Base-by-base conservation (phyloP, 2,797 vertebrate species). In the Girardinus metallicus region DNA sequence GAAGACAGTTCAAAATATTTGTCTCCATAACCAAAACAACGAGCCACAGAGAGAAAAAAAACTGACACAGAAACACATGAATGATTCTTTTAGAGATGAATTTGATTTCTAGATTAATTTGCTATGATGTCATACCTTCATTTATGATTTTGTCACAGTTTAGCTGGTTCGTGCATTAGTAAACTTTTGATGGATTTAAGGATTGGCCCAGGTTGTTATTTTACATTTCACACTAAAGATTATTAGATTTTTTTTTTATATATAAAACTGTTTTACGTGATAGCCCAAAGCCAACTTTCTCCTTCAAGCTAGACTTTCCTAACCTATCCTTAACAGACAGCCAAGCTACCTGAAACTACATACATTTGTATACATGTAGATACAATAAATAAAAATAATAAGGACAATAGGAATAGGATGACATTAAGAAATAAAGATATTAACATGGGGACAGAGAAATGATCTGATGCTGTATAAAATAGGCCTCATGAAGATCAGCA, bases 401-500 rank as follows among this genome's bases (percentile, higher is more conserved):
- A 6, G 11, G 31, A 60, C 55, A 31, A 60, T 31, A 29, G 8
- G 7, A 55, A 2, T 55, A 55, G 26, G 29, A 60, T 31, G 29
- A 31, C 9, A 68, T 41, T 23, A 68, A 9, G 66, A 43, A 68
- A 68, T 41, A 43, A 68, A 68, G 66, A 41, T 26, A 26, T 68
- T 68, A 90, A 88, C 78, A 85, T 85, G 88, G 72, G 90, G 93
- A 91, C 81, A 91, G 90, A 94, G 76, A 78, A 93, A 85, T 92
- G 88, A 85, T 86, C 83, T 81, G 78, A 55, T 85, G 85, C 88
- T 84, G 83, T 91, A 79, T 91, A 87, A 93, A 85, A 89, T 85
- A 74, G 90, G 89, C 91, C 92, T 79, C 92, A 91, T 92, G 90
- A 93, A 95, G 96, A 96, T 95, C 96, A 96, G 96, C 96, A 90